Conservation (phyloP, 2,888 invertebrate species). For the Carabus problematicus region DNA sequence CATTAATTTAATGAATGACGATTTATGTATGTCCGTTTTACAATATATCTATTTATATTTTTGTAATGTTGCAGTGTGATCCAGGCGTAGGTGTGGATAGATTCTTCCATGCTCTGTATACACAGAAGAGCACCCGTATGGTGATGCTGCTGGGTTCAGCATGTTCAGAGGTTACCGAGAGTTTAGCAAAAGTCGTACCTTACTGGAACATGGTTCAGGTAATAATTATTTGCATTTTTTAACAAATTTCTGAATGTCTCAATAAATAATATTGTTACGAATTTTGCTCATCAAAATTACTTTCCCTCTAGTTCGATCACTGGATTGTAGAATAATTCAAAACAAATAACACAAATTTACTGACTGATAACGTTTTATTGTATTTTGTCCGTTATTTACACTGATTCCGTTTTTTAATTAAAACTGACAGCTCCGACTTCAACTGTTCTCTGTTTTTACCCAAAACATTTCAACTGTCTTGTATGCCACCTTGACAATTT, state of each 20-base stretch:
- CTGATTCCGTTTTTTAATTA: too few relatives aligned
- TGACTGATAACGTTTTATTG: too few relatives aligned
- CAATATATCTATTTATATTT: background rate
- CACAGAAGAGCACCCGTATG: constrained; percentile 76
- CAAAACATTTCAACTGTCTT: too few relatives aligned
- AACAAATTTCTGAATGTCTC: background rate
- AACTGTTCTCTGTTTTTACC: too few relatives aligned
- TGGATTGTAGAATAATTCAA: too few relatives aligned
- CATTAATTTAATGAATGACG: too few relatives aligned
- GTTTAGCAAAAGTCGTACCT: constrained; percentile 87
- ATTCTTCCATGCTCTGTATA: constrained; percentile 90
- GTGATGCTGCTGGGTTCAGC: constrained; percentile 86
- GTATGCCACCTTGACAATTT: background rate
- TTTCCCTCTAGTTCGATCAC: too few relatives aligned
- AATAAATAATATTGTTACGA: background rate
- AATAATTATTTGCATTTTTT: constrained; percentile 44
- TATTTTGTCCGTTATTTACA: too few relatives aligned
- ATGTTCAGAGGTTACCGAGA: constrained; percentile 90
- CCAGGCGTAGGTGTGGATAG: constrained; percentile 90
- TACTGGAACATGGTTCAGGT: constrained; percentile 94
- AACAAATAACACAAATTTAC: too few relatives aligned
- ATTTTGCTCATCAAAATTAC: too few relatives aligned
- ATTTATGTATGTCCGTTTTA: too few relatives aligned
- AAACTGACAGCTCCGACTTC: too few relatives aligned
- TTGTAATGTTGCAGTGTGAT: constrained; percentile 74